Percentiles rank a stretch among this genome's conserved stretches.
These are phyloP conservation scores for Protosalanx chinensis DNA, from an alignment of 2,797 vertebrate species.

Conservation along the genomic window DNA sequence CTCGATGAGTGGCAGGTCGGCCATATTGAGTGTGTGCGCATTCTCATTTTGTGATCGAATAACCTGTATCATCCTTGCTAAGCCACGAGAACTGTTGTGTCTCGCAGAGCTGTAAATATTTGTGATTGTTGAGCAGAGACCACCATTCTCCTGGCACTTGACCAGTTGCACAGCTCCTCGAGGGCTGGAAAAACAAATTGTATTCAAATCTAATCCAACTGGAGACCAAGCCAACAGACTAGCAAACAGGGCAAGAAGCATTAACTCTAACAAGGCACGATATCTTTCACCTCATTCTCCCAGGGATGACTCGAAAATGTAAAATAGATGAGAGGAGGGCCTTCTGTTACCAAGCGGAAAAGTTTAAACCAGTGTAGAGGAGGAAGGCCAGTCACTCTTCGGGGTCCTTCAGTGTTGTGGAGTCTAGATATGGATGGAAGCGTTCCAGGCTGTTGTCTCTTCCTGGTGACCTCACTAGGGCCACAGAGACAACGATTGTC, in stretches of 20 bases:
- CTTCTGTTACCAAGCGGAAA: too few species aligned
- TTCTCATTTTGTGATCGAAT: neutral
- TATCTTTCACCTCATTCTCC: neutral
- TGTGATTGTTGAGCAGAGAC: neutral
- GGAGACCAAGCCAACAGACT: constrained; percentile 24
- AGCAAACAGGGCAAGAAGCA: constrained; percentile 22
- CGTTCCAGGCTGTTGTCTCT: neutral
- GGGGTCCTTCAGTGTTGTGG: neutral
- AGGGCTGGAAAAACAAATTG: constrained; percentile 8
- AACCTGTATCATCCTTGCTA: neutral
- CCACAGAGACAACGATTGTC: constrained; percentile 6
- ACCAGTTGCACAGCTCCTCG: constrained; percentile 28
- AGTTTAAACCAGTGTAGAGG: too few species aligned
- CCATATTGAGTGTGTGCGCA: neutral
- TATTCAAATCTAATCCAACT: constrained; percentile 25
- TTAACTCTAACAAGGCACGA: constrained; percentile 20
- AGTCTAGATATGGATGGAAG: neutral
- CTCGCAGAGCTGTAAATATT: neutral
- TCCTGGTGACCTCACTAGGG: neutral
- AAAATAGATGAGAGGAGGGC: too few species aligned
- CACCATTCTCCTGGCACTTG: constrained; percentile 9
- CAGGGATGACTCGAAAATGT: too few species aligned
- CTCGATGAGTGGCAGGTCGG: neutral
- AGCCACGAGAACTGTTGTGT: neutral
- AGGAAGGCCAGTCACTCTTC: too few species aligned